These are phyloP conservation scores for Macrobrachium nipponense DNA, from an alignment of 1,140 invertebrate species.

Conservation along the genomic window DNA sequence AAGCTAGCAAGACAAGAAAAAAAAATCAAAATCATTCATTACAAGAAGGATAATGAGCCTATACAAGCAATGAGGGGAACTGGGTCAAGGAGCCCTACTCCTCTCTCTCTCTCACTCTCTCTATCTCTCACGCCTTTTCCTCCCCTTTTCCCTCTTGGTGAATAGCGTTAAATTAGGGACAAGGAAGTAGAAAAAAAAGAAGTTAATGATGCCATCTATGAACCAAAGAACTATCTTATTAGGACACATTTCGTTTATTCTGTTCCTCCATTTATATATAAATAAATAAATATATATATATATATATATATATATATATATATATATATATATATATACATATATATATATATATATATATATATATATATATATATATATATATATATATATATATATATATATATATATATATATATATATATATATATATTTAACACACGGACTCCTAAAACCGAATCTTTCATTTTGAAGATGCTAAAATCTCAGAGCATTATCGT, in stretches of 20 bases:
- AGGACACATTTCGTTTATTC: neutral
- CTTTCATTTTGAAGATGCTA: neutral
- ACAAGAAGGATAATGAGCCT: too few relatives aligned
- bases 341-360: conserved; percentile 27
- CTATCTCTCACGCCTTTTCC: conserved; percentile 21
- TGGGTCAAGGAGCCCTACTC: neutral
- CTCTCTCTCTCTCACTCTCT: conserved; percentile 51
- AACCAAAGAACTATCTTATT: neutral
- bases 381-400: conserved; percentile 28
- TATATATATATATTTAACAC: too few relatives aligned
- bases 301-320: conserved; percentile 6
- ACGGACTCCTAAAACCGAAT: neutral
- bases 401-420: conserved; percentile 28
- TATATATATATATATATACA: conserved; percentile 17
- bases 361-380: conserved; percentile 24
- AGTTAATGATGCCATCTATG: too few relatives aligned
- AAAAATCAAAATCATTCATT: too few relatives aligned
- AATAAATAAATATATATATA: conserved; percentile 19
- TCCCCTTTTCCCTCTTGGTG: conserved; percentile 7
- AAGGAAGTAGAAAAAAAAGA: too few relatives aligned
- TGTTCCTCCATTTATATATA: neutral
- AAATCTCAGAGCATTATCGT: too few relatives aligned
- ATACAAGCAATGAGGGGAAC: too few relatives aligned
- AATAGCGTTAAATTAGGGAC: neutral
- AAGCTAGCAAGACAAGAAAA: too few relatives aligned